Base-by-base conservation (phyloP, 2,888 invertebrate species). In the Microctonus brassicae region DNA sequence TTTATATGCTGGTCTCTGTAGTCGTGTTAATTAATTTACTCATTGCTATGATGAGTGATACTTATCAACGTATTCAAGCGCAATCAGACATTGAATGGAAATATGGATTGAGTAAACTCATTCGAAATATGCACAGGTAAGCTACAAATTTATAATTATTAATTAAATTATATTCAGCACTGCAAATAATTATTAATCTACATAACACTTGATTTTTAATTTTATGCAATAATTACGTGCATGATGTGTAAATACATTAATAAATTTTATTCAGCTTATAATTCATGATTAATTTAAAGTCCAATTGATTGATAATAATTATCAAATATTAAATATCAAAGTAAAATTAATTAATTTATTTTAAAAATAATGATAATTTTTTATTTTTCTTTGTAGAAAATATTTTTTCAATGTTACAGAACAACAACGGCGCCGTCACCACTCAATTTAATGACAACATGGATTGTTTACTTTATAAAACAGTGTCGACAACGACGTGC, bases 21-120 rank as follows among this genome's bases (percentile, higher is more conserved):
- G 96, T 99, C 90, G 98, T 99, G 88, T 93, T 99, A 86, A 97
- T 98, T 90, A 98, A 99, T 90, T 94, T 99, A 88, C 94, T 99
- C 88, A 99, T 99, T 93, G 99, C 99, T 91, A 98, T 99, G 98
- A 98, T 99, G 98, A 98, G 98, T 90, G 98, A 99, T 92, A 99
- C 99, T 84, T 99, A 99, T 90, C 98, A 99, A 89, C 93, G 98
- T 87, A 98, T 98, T 86, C 96, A 99, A 93, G 98, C 98, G 26
- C 93, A 93, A 85, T 94, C 93, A 3, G 94, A 94, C 86, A 93
- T 92, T 72, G 94, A 94, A 85, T 94, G 94, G 94, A 94, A 94
- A 88, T 94, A 93, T 83, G 94, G 94, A 57, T 87, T 94, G 75
- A 94, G 94, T 60, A 94, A 94, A 86, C 88, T 94, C 73, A 94